phyloP scores from a whole-genome alignment of 1,140 invertebrate species.

The Whitmania pigra region DNA sequence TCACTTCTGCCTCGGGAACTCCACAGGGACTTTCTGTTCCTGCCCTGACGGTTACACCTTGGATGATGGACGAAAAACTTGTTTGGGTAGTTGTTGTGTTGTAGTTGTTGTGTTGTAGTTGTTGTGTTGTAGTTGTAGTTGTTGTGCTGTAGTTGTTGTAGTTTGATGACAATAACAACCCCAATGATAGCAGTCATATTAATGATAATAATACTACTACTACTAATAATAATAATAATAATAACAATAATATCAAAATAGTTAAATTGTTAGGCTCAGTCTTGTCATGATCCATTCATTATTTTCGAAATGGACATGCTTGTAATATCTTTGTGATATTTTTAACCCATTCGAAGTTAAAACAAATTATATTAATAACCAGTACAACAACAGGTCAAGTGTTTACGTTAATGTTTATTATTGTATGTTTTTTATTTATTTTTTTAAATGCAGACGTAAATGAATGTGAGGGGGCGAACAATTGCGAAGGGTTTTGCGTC shows the following conservation, averaged over 20 bases:
- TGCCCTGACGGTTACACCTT: background rate
- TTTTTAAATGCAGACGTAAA: background rate
- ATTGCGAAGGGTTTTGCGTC: background rate
- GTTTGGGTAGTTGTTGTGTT: background rate
- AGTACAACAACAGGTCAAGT: no score
- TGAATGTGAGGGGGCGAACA: background rate
- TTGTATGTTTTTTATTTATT: no score
- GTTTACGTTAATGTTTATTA: no score
- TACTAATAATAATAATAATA: no score
- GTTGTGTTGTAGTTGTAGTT: no score
- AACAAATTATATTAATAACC: background rate
- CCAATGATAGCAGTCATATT: no score
- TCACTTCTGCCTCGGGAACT: background rate
- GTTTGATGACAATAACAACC: no score
- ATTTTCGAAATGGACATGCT: no score
- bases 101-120: no score
- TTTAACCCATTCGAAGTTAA: background rate
- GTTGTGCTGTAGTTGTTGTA: background rate
- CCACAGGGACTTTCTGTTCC: background rate
- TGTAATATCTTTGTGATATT: background rate
- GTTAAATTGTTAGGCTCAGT: no score
- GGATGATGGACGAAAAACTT: background rate
- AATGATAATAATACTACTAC: no score
- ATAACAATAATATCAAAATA: no score
- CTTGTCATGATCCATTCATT: background rate